Percentiles rank a stretch among this genome's conserved stretches.
Evolutionary conservation across 2,797 vertebrate genomes (phyloP).

Genomic region (Craterocephalus amniculus): DNA sequence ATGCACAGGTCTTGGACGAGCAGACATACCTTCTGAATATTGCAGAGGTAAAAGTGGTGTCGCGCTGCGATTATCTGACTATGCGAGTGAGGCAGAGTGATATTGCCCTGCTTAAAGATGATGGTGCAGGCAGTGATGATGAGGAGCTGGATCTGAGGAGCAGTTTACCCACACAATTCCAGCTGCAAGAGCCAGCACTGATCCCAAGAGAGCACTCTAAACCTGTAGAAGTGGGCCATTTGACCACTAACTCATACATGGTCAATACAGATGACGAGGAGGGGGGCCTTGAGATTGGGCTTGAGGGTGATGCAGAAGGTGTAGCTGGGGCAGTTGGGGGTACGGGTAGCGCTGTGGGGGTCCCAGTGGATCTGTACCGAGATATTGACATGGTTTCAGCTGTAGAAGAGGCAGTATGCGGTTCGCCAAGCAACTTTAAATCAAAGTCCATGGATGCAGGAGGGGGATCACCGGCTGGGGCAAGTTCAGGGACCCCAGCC

Average conservation of each 20-base stretch:
- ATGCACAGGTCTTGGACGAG: slow-evolving; percentile 91
- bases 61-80: slow-evolving; percentile 94
- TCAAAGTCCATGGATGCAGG: slow-evolving; percentile 85
- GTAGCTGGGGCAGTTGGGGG: slow-evolving; percentile 41
- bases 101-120: slow-evolving; percentile 89
- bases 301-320: slow-evolving; percentile 48
- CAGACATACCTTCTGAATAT: slow-evolving; percentile 94
- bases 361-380: slow-evolving; percentile 78
- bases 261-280: slow-evolving; percentile 87
- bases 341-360: slow-evolving; percentile 42
- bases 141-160: slow-evolving; percentile 90
- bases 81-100: slow-evolving; percentile 94
- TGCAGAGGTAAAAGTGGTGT: slow-evolving; percentile 94
- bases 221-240: slow-evolving; percentile 88
- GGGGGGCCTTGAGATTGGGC: slow-evolving; percentile 61
- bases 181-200: slow-evolving; percentile 91
- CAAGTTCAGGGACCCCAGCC: slow-evolving; percentile 78
- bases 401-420: slow-evolving; percentile 81
- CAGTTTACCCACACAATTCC: slow-evolving; percentile 86
- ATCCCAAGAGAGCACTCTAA: slow-evolving; percentile 86
- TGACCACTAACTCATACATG: slow-evolving; percentile 87
- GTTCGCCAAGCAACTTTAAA: slow-evolving; percentile 82
- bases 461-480: slow-evolving; percentile 58
- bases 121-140: slow-evolving; percentile 75
- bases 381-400: slow-evolving; percentile 85